Evolutionary conservation across 2,888 invertebrate genomes (phyloP), one percentile per base, ranked within the genome.

Genomic region (Rapana venosa): DNA sequence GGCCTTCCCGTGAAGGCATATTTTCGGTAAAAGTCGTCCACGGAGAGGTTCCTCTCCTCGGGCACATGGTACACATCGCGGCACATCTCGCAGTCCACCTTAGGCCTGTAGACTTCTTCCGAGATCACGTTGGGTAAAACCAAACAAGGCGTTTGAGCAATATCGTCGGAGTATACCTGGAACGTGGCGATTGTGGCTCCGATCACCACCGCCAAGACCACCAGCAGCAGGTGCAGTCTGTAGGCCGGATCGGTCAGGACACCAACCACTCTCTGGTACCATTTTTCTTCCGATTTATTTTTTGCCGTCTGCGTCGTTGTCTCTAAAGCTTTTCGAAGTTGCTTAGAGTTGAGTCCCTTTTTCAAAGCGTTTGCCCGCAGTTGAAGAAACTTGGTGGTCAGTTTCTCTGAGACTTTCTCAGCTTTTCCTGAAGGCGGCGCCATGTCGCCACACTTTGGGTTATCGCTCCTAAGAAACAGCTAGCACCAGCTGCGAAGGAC

Each of bases 1-100:
- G 99, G 99, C 11, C 97, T 97, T 0, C 97, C n/a, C 17, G 97
- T 97, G 94, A 98, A 98, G 0, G 98, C 98, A 89, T 97, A 98
- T 94, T 97, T 96, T 66, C 97, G 95, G 94, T 98, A 98, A 95
- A 99, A 99, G 90, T 97, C 96, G 15, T 96, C 96, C 0, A 97
- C 97, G 0, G 97, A 97, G 35, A 98, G 97, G 93, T 97, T 97
- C 17, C 97, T 95, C 0, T 98, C 96, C 91, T 97, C 97, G 66
- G 97, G 97, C 79, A 98, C 97, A 91, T 96, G 95, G 17, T 96
- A 96, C 17, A 98, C 96, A 89, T 97, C 97, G 13, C 95, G 94
- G 95, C 98, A 99, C 96, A 98, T 97, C 47, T 97, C 97, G 95
- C 98, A 99, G 94, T 97, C 97, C 11, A 98, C 98, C 0, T 98